phyloP scores from a whole-genome alignment of 2,888 invertebrate genomes.

The Ellobium chinense region DNA sequence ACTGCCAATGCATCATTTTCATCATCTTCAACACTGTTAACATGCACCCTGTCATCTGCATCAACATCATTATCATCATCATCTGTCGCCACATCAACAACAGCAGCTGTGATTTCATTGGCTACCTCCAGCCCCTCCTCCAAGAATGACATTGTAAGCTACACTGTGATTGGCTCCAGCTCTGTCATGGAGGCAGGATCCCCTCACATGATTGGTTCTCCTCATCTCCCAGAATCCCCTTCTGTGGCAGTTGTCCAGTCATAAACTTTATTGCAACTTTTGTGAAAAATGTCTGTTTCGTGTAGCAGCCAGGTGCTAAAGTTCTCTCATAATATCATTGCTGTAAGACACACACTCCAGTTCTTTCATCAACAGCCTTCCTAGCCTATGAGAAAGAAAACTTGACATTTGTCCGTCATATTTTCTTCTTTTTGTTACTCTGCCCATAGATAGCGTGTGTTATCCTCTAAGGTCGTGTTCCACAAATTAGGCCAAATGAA shows the following conservation, averaged over 20 bases:
- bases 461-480: no score
- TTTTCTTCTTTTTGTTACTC: no score
- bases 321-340: no score
- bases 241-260: slow-evolving; percentile 47
- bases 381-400: no score
- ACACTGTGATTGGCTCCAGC: slow-evolving; percentile 35
- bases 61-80: not conserved
- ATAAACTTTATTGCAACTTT: not conserved
- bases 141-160: slow-evolving; percentile 19
- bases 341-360: no score
- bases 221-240: slow-evolving; percentile 43
- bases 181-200: slow-evolving; percentile 36
- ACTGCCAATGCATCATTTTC: not conserved
- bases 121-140: slow-evolving; percentile 32
- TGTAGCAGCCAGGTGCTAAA: no score
- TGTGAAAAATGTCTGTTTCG: no score
- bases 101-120: slow-evolving; percentile 21
- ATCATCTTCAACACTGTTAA: not conserved
- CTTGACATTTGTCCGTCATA: no score
- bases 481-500: no score
- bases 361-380: no score
- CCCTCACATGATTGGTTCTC: slow-evolving; percentile 26
- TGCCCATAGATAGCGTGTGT: no score
- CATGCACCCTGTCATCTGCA: not conserved
- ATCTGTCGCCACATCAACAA: not conserved